Base-by-base conservation (phyloP, 2,113 vertebrate genomes). In the Pachypanchax playfairii region DNA sequence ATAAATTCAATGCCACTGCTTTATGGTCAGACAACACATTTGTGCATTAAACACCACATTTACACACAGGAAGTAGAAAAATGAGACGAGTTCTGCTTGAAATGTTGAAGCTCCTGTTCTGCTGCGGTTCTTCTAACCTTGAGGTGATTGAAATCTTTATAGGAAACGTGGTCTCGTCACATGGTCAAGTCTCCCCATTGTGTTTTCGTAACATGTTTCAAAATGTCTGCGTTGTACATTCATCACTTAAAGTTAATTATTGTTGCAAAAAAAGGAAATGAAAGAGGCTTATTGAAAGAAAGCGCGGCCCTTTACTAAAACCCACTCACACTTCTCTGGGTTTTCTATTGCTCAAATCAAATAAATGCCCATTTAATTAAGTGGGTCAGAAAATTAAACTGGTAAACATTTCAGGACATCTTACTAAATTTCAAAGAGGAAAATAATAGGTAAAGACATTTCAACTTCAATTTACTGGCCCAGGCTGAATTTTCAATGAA, bases 401-500 rank as follows among this genome's bases (percentile, higher is more conserved):
- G 80, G 88, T 88, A 89, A 91, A 90, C 83, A 90, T 89, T 82
- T 88, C 68, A 80, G 83, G 77, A 85, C 83, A 80, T 85, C 73
- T 87, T 75, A 72, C 83, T 66, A 87, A 56, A 85, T 85, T 84
- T 87, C 68, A 81, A 82, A 83, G 89, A 90, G 92, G 91, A 91
- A 92, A 94, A 92, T 93, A 93, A 94, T 91, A 94, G 92, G 94
- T 94, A 93, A 93, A 93, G 89, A 93, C 91, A 85, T 93, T 94
- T 94, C 92, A 94, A 91, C 93, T 95, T 93, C 94, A 94, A 95
- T 95, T 95, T 93, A 97, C 91, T 88, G 92, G 93, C 95, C 93
- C 90, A 88, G 92, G 92, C 89, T 92, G 94, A 92, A 94, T 96
- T 94, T 93, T 93, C 95, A 94, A 95, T 95, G 94, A 96, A 93